Conservation (phyloP, 2,888 invertebrate genomes). For the Lepeophtheirus nordmannii region DNA sequence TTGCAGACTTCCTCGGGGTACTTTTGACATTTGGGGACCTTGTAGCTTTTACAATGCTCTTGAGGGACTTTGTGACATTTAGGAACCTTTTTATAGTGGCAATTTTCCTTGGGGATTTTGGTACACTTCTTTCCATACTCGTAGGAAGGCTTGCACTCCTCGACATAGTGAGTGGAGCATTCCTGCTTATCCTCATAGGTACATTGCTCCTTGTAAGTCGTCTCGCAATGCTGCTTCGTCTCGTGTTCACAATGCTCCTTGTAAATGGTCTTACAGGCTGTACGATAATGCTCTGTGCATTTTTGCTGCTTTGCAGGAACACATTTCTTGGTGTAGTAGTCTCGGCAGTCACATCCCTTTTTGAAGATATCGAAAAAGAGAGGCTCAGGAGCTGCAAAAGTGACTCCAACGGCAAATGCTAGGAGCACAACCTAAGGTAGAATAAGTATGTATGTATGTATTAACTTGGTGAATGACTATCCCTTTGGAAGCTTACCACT, state of each 20-base stretch:
- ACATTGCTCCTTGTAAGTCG: conserved; percentile 16
- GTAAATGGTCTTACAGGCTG: conserved; percentile 12
- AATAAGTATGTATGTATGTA: no score
- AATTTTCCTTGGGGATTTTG: conserved; percentile 12
- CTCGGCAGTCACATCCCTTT: conserved; percentile 9
- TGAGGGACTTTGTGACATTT: conserved; percentile 22
- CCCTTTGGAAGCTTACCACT: no score
- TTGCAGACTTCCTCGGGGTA: conserved; percentile 13
- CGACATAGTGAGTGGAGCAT: conserved; percentile 8
- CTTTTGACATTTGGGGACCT: conserved; percentile 16
- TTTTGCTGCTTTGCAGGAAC: not conserved
- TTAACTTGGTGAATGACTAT: no score
- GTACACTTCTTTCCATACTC: conserved; percentile 19
- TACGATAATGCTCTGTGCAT: not conserved
- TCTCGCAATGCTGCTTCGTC: conserved; percentile 17
- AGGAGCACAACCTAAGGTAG: no score
- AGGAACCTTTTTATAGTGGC: conserved; percentile 12
- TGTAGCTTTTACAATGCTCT: conserved; percentile 15
- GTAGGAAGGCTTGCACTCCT: conserved; percentile 18
- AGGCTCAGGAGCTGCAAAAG: not conserved
- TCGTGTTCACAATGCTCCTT: conserved; percentile 10
- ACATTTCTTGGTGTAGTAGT: conserved; percentile 19
- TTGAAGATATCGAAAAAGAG: conserved; percentile 1
- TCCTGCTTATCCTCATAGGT: conserved; percentile 12
- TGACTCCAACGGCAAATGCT: no score